Base-by-base conservation (phyloP, 2,888 invertebrate genomes). In the Polymixis flavicincta region DNA sequence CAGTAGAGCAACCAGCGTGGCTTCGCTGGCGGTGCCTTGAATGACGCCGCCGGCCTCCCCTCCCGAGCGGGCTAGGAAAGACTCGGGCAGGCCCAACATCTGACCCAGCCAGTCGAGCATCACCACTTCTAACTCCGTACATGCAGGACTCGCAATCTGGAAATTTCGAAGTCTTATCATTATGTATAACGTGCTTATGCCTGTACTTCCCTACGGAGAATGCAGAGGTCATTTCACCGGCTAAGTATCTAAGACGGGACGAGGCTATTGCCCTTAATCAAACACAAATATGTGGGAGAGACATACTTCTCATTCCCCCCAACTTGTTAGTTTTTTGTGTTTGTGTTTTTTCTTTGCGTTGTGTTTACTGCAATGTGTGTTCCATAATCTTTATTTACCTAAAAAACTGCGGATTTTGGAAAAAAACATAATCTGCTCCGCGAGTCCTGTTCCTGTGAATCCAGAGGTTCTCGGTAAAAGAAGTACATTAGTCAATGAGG, bases 71-170 rank as follows among this genome's bases (percentile, higher is more conserved):
- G 98, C 98, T 67, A 99, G 95, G 94, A 99, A 99, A 86, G 97
- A 97, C 28, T 98, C 96, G 0, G 99, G 99, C 9, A 99, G 96
- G 1, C 98, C 98, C 72, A 99, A 92, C 98, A 99, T 98, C 96
- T 99, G 98, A 61, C 99, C 99, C 85, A 99, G 94, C 99, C 99
- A 99, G 94, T 99, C 99, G 91, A 99, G 94, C 98, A 99, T 99
- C 37, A 99, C 98, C 2, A 99, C 99, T 95, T 99, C 99, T 75
- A 99, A 96, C 93, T 99, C 99, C 0, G 99, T 99, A 92, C 99
- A 99, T 0, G 99, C 99, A 0, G 99, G 99, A 94, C 99, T 99
- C 0, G 99, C 98, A 84, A 98, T 98, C 98, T 98, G 92, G 61
- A 94, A 93, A 45, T 54, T 57, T 65, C 28, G 67, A 60, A 50